phyloP scores from a whole-genome alignment of 2,797 vertebrate genomes.

The Gymnoscopelus microlampas region DNA sequence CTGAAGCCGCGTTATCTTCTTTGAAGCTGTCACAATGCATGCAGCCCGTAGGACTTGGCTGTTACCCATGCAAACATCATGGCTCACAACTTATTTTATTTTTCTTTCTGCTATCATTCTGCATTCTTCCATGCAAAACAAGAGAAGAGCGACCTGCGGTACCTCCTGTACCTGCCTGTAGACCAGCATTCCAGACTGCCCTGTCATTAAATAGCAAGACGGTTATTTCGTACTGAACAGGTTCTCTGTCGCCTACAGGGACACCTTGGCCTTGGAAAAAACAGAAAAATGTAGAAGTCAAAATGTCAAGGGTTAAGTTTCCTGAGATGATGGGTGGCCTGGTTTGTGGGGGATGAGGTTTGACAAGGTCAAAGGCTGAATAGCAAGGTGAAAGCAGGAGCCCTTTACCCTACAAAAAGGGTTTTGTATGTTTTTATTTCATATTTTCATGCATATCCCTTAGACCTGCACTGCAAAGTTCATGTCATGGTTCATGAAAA shows the following conservation, averaged over 20 bases:
- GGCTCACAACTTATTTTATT: neutral
- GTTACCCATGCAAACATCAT: neutral
- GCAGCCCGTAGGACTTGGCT: neutral
- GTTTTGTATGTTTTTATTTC: too few species aligned
- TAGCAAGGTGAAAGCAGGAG: neutral
- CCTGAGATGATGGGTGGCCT: neutral
- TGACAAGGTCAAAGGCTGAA: neutral
- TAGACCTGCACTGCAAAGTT: too few species aligned
- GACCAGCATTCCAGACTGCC: slow-evolving; percentile 36
- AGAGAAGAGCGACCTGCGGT: neutral
- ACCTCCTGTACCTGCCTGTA: neutral
- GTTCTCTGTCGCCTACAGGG: neutral
- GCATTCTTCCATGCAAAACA: slow-evolving; percentile 7
- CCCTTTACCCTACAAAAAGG: too few species aligned
- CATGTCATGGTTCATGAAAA: too few species aligned
- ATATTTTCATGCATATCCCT: too few species aligned
- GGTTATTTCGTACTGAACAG: slow-evolving; percentile 6
- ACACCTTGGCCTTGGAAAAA: neutral
- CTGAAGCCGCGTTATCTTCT: too few species aligned
- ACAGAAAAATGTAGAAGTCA: neutral
- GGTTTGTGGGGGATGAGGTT: neutral
- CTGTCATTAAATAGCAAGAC: slow-evolving; percentile 42
- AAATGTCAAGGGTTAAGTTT: too few species aligned
- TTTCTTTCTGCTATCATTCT: neutral
- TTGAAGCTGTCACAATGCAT: too few species aligned